Base-by-base conservation (phyloP, 37 sponge, comb jelly and placozoan genomes). In the Lycopodina hypogea region DNA sequence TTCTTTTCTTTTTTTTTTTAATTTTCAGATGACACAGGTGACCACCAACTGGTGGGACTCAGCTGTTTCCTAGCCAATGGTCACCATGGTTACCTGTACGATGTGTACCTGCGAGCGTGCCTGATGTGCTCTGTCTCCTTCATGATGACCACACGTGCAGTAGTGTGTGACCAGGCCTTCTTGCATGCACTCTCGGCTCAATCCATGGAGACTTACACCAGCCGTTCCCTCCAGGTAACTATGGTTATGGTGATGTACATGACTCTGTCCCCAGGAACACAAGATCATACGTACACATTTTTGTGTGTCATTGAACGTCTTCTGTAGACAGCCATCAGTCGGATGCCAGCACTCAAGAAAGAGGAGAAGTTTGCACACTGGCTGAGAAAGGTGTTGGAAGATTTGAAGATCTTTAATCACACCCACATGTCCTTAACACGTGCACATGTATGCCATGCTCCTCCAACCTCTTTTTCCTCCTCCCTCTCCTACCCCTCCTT, bases 191-290 rank as follows among this genome's bases (percentile, higher is more conserved):
- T 87, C 51, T 87, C 88, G 18, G 21, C 56, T 0, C 68, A 77
- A 0, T 75, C 88, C 1, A 70, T 87, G 0, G 88, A 87, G 59
- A 82, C 73, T 1, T 87, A 82, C 67, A 82, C 88, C 55, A 81
- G 42, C 64, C 58, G 87, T 58, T 68, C 70, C 2, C 65, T 75
- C 15, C 81, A 76, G 55, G 68, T 66, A 17, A 69, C 26, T 21
- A 3, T 71, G 58, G 57, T 67, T 3, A 7, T 68, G 18, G 11
- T 32, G 29, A 35, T 68, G 4, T 19, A 21, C 37, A 21, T 28
- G 24, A 22, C 61, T 60, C 61, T 60, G 24, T 17, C 53, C 15
- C 53, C 53, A 52, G 15, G 15, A 11, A 52, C 53, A 18, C 15
- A 18, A 18, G 15, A 11, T 9, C 9, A 45, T 45, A 45, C 8